phyloP scores from a whole-genome alignment of 2,797 vertebrate species.

The Myoxocephalus aenaeus region DNA sequence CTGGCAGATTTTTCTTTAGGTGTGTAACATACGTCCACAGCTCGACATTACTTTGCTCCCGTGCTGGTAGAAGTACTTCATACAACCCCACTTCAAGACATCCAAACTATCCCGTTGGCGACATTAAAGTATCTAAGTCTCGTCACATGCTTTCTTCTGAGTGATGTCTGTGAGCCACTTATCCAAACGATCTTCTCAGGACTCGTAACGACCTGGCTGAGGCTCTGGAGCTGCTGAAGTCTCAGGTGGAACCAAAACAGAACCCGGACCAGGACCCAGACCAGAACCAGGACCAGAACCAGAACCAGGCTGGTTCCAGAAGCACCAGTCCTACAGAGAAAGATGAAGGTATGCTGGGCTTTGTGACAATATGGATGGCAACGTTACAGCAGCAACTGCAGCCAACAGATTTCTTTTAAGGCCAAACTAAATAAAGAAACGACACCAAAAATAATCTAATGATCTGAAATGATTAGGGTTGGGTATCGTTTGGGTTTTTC shows the following conservation, averaged over 20 bases:
- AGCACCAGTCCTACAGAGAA: slow-evolving; percentile 80
- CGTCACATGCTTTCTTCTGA: not conserved
- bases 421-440: not conserved
- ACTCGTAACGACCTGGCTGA: slow-evolving; percentile 95
- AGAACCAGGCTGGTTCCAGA: slow-evolving; percentile 57
- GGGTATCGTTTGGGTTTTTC: no score
- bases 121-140: not conserved
- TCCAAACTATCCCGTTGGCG: not conserved
- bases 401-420: not conserved
- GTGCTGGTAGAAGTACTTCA: not conserved
- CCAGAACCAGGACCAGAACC: slow-evolving; percentile 55
- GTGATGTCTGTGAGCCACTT: not conserved
- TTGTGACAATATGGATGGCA: not conserved
- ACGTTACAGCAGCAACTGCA: not conserved
- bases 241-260: slow-evolving; percentile 90
- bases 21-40: no score
- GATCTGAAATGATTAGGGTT: not conserved
- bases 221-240: slow-evolving; percentile 93
- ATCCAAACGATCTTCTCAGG: slow-evolving; percentile 75
- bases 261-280: slow-evolving; percentile 74
- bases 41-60: no score
- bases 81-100: not conserved
- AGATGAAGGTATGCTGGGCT: slow-evolving; percentile 44
- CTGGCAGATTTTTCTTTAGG: no score
- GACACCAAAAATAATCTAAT: not conserved